Percentiles rank a stretch among this genome's conserved stretches.
Evolutionary conservation across 2,797 vertebrate genomes (phyloP).

Genomic region (Coluber constrictor): DNA sequence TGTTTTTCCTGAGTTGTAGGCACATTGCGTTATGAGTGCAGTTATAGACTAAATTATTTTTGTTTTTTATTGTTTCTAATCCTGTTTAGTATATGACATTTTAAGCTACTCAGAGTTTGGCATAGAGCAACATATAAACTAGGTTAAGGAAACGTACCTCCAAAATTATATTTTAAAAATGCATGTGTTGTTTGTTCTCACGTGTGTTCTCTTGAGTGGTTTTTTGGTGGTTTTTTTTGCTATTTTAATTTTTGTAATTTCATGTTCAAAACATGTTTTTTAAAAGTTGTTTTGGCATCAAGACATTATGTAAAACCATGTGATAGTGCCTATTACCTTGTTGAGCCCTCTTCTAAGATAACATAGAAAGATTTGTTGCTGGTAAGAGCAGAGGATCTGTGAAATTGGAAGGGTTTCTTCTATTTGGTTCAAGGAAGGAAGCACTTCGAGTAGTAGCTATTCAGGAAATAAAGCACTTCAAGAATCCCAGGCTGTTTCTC

Average conservation of each 20-base stretch:
- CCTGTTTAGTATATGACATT: neutral
- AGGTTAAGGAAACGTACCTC: neutral
- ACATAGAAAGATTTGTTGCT: neutral
- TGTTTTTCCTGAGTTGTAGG: neutral
- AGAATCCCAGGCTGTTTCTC: neutral
- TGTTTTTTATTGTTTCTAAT: neutral
- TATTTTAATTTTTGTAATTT: neutral
- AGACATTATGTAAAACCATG: neutral
- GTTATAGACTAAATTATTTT: neutral
- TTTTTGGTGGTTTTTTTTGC: neutral
- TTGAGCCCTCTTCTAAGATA: neutral
- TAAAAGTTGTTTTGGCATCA: neutral
- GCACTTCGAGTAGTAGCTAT: neutral
- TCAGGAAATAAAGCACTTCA: neutral
- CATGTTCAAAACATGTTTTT: neutral
- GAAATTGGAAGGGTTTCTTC: neutral
- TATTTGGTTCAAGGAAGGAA: neutral
- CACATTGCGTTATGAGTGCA: neutral
- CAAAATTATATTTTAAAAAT: neutral
- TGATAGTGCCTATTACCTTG: neutral
- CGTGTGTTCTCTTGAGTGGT: neutral
- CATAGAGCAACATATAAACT: neutral
- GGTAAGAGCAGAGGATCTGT: neutral
- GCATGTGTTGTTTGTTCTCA: neutral
- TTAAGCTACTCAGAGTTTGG: neutral